Base-by-base conservation (phyloP, 1,140 invertebrate genomes). In the Pseudomyrmex flavicornis region DNA sequence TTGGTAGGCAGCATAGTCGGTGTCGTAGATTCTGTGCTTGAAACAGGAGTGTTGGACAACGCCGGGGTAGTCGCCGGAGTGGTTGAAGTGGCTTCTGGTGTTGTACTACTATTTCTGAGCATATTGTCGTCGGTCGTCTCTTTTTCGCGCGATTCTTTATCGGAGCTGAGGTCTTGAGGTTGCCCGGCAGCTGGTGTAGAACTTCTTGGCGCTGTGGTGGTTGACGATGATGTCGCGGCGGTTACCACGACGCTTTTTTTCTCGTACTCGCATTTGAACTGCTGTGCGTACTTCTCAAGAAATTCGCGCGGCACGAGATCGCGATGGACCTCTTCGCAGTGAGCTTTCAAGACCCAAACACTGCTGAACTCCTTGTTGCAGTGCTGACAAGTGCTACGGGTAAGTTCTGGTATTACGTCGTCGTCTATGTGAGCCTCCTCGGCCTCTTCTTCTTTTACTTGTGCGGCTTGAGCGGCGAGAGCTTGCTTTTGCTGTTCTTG, bases 281-380 rank as follows among this genome's bases (percentile, higher is more conserved):
- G 97, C 94, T 98, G 97, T 48, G 98, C 98, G 94, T 98, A 98
- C 93, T 98, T 97, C 95, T 99, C 98, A 62, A 99, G 95, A 91
- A 98, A 97, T 90, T 98, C 97, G 26, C 97, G 95, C 13, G 98
- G 98, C 74, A 99, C 97, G 92, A 98, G 95, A 93, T 98, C 97
- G 91, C 97, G 97, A 94, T 99, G 98, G 83, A 98, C 97, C 95
- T 99, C 98, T 95, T 99, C 98, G 94, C 97, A 98, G 94, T 99
- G 98, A 87, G 98, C 97, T 94, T 99, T 99, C 91, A 99, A 95
- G 82, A 99, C 98, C 97, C 98, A 99, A 80, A 99, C 97, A 95
- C 98, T 98, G 87, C 98, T 98, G 94, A 99, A 99, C 92, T 98
- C 97, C 94, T 99, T 99, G 88, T 97, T 97, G 94, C 98, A 99